Base-by-base conservation (phyloP, 23 tunicate genomes). In the Styela clava region DNA sequence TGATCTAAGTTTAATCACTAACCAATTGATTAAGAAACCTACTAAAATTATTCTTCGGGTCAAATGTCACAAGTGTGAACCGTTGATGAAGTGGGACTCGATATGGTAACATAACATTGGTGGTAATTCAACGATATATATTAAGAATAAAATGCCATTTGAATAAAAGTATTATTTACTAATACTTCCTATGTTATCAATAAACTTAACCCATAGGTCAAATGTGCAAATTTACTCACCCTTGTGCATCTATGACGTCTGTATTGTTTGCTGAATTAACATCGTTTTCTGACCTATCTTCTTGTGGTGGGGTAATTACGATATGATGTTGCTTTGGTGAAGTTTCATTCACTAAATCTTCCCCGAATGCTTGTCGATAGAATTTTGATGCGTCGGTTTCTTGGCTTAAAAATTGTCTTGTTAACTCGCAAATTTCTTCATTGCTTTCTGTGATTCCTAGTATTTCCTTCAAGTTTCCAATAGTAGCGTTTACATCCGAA, bases 391-490 rank as follows among this genome's bases (percentile, higher is more conserved):
- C 56, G 12, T 44, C 56, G 12, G 56, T 44, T 44, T 44, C 56
- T 12, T 44, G 56, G 12, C 56, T 44, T 12, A 44, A 44, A 44
- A 44, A 44, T 44, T 12, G 56, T 12, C 56, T 44, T 12, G 56
- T 5, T 5, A 44, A 12, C 12, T 44, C 56, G 56, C 56, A 44
- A 12, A 44, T 44, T 44, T 44, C 56, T 44, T 44, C 56, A 12
- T 44, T 44, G 56, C 56, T 44, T 44, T 44, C 56, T 5, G 56
- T 65, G 16, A 65, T 28, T 65, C 71, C 71, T 16, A 65, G 16
- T 25, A 65, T 65, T 65, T 26, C 71, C 16, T 65, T 28, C 71
- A 65, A 65, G 31, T 65, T 65, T 26, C 71, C 31, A 25, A 65
- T 25, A 7, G 16, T 65, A 25, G 71, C 30, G 71, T 65, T 7